phyloP scores from a whole-genome alignment of 2,888 invertebrate genomes.

The Halictus quadricinctus region DNA sequence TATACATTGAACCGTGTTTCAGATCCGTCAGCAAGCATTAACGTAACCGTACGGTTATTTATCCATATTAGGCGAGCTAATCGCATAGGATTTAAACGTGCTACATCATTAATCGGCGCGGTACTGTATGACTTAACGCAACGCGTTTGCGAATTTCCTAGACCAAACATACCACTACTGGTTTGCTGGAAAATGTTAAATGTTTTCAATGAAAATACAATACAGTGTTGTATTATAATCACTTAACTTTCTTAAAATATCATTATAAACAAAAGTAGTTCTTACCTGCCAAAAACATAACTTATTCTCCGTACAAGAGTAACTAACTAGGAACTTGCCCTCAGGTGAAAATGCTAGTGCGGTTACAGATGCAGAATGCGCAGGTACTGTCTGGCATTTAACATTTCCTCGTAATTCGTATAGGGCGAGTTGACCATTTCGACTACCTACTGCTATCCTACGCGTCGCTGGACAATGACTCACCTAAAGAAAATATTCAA shows the following conservation, averaged over 20 bases:
- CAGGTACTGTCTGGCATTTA: conserved; percentile 96
- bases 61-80: conserved; percentile 98
- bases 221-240: not conserved
- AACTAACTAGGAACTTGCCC: conserved; percentile 98
- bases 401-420: conserved; percentile 96
- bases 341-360: conserved; percentile 98
- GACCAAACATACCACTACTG: conserved; percentile 95
- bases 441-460: conserved; percentile 97
- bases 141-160: conserved; percentile 98
- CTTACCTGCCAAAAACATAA: conserved; percentile 99
- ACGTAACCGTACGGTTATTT: conserved; percentile 94
- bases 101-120: conserved; percentile 94
- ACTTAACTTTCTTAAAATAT: not conserved
- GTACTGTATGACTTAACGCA: conserved; percentile 98
- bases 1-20: conserved; percentile 93
- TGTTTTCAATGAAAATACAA: not conserved
- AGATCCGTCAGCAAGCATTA: conserved; percentile 97
- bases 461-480: conserved; percentile 96
- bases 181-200: conserved; percentile 83
- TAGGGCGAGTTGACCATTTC: conserved; percentile 95
- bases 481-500: conserved; percentile 68
- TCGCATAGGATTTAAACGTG: conserved; percentile 93
- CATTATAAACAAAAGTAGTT: conserved; percentile 1
- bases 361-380: conserved; percentile 94
- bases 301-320: conserved; percentile 96